phyloP scores from a whole-genome alignment of 2,797 vertebrate genomes.

The Borostomias antarcticus region DNA sequence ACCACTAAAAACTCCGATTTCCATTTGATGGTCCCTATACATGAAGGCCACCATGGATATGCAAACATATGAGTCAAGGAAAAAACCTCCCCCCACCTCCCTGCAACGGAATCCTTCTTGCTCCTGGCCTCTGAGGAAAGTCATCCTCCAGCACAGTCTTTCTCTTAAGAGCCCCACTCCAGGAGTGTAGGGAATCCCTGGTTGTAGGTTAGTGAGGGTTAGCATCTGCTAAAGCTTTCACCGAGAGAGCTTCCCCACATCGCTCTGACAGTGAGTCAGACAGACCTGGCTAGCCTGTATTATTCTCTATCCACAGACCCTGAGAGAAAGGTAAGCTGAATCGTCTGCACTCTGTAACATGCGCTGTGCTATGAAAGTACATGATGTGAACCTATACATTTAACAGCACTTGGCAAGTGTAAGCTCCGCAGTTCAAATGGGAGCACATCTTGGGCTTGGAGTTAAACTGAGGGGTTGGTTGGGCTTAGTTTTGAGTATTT shows the following conservation, averaged over 20 bases:
- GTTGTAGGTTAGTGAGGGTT: slow-evolving; percentile 48
- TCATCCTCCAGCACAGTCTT: slow-evolving; percentile 7
- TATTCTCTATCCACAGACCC: slow-evolving; percentile 45
- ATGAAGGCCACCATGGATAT: slow-evolving; percentile 12
- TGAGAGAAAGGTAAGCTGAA: slow-evolving; percentile 25
- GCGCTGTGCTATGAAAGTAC: slow-evolving; percentile 14
- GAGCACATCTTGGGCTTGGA: not conserved
- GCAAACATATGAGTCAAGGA: slow-evolving; percentile 41
- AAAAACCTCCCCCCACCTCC: slow-evolving; percentile 37
- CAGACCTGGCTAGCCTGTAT: slow-evolving; percentile 38
- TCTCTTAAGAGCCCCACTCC: slow-evolving; percentile 44
- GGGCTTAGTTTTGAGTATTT: not conserved
- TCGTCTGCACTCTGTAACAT: slow-evolving; percentile 27
- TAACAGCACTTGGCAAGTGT: slow-evolving; percentile 10
- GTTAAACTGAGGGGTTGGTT: not conserved
- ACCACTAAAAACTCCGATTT: slow-evolving; percentile 21
- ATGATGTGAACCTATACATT: slow-evolving; percentile 13
- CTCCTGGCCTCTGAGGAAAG: slow-evolving; percentile 40
- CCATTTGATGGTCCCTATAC: not conserved
- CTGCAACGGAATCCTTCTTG: slow-evolving; percentile 10
- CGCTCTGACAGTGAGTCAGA: slow-evolving; percentile 38
- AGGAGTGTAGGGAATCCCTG: slow-evolving; percentile 54
- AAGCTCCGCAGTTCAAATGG: slow-evolving; percentile 8
- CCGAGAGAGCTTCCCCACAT: slow-evolving; percentile 70
- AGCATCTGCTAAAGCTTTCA: slow-evolving; percentile 63